Base-by-base conservation (phyloP, 2,888 invertebrate genomes). In the Pardosa pseudoannulata region DNA sequence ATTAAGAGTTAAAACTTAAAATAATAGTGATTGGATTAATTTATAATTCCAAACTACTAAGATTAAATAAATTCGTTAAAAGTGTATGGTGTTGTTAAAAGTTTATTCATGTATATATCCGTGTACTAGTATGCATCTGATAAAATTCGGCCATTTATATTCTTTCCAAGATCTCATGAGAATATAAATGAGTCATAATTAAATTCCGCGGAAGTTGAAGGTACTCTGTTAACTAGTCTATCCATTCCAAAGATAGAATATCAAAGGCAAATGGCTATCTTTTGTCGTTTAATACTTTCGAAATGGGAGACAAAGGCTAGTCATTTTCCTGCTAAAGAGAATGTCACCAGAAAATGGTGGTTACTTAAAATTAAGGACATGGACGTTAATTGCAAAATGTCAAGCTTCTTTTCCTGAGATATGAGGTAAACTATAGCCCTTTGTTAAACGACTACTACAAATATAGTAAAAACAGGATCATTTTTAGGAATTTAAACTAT, bases 231-330 rank as follows among this genome's bases (percentile, higher is more conserved):
- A 56, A 23, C 56, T 23, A 23, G 56, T 56, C 23, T 56, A 23
- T 23, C 23, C 23, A 56, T 56, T 56, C 3, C 3, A 7, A 23
- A 23, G 56, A 23, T 56, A 23, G 23, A 56, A 56, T 56, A 56
- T 56, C 23, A 19, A 23, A 56, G 56, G 2, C 7, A 56, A 56
- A 56, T 56, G 56, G 23, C 11, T 23, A 56, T 5, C 56, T 56
- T 56, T 56, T 23, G 56, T 56, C 56, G 23, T 56, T 23, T 56
- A 56, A 56, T 56, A 56, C 5, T 56, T 56, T 23, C 23, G 23
- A 56, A 56, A 56, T n/a, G n/a, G n/a, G n/a, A 16, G 23, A 56
- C 56, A 56, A 56, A 56, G 56, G 23, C 23, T 56, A 56, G 23
- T 56, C 56, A 56, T 56, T 56, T 23, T 56, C 56, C 23, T 46